A percentile compares a stretch with the other conserved stretches of the same genome.
These are phyloP conservation scores for Patella caerulea DNA, from an alignment of 2,888 invertebrate genomes.

Conservation along the genomic window DNA sequence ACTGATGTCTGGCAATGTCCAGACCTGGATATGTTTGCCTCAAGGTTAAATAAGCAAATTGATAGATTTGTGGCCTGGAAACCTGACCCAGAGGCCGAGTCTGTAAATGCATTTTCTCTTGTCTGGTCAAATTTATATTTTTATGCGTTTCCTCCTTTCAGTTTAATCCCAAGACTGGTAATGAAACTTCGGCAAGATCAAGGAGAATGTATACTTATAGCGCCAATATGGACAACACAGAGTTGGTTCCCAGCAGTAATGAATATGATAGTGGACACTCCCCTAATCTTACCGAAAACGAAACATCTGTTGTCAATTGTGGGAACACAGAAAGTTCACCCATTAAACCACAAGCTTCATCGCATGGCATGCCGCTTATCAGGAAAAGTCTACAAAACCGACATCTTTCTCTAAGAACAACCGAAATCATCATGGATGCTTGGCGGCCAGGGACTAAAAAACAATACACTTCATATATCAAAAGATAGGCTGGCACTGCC, in stretches of 20 bases:
- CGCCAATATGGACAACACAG: constrained; percentile 18
- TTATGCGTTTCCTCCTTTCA: constrained; percentile 29
- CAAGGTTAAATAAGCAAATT: constrained; percentile 20
- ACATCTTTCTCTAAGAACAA: constrained; percentile 15
- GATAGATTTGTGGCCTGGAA: constrained; percentile 13
- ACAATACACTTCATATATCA: constrained; percentile 25
- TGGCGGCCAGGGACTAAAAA: constrained; percentile 27
- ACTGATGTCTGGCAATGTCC: background rate
- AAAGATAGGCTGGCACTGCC: too few relatives aligned
- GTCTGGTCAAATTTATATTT: constrained; percentile 12
- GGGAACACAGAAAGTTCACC: background rate
- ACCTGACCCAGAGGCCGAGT: constrained; percentile 21
- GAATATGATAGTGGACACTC: background rate
- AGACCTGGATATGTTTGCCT: constrained; percentile 24
- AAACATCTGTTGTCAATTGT: background rate
- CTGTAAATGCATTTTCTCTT: constrained; percentile 25
- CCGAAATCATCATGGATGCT: constrained; percentile 20
- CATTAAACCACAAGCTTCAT: constrained; percentile 22
- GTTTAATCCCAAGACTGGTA: constrained; percentile 12
- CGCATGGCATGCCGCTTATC: constrained; percentile 21
- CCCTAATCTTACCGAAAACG: constrained; percentile 3
- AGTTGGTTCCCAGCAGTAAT: constrained; percentile 19
- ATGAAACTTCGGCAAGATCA: constrained; percentile 13
- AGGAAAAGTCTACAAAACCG: constrained; percentile 4
- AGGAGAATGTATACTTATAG: constrained; percentile 16